These are phyloP conservation scores for Kryphioiulus occultus DNA, from an alignment of 2,888 invertebrate species.

Conservation along the genomic window DNA sequence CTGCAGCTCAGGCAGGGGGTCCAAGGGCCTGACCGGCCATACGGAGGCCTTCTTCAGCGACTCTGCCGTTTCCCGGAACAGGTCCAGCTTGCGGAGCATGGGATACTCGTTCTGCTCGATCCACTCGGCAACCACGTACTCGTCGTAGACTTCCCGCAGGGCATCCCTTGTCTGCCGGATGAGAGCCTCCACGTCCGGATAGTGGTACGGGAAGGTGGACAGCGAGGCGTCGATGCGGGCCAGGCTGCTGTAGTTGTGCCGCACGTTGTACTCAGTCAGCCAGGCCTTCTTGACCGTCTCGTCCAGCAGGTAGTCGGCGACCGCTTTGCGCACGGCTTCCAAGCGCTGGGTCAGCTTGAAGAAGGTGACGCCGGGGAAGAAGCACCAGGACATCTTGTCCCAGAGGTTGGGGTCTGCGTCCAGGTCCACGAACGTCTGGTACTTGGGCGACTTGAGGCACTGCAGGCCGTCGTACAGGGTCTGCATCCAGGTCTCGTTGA, in stretches of 20 bases:
- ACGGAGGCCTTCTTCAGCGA: constrained; percentile 66
- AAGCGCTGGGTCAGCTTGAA: constrained; percentile 66
- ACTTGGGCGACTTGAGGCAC: constrained; percentile 64
- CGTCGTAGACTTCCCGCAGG: constrained; percentile 66
- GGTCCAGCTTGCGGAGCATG: constrained; percentile 65
- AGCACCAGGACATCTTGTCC: constrained; percentile 69
- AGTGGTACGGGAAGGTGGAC: constrained; percentile 56
- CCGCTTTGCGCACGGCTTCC: constrained; percentile 57
- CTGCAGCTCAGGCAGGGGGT: constrained; percentile 53
- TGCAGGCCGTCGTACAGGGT: constrained; percentile 61
- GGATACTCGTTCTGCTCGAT: constrained; percentile 74
- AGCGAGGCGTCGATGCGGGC: constrained; percentile 73
- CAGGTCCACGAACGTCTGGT: constrained; percentile 65
- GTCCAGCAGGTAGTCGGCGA: constrained; percentile 50
- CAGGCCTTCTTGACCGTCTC: constrained; percentile 65
- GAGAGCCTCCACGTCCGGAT: constrained; percentile 55
- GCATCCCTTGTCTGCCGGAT: constrained; percentile 57
- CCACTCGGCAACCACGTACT: constrained; percentile 71
- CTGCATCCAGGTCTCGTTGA: constrained; percentile 63
- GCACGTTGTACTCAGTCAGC: constrained; percentile 75
- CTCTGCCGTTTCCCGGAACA: constrained; percentile 67
- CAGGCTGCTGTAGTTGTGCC: constrained; percentile 73
- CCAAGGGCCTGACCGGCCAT: constrained; percentile 70
- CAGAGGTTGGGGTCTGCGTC: constrained; percentile 69
- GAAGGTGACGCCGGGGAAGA: constrained; percentile 71